A percentile compares a stretch with the other conserved stretches of the same genome.
These are phyloP conservation scores for Virgularia gustaviana DNA, from an alignment of 92 coral and sea anemone species.

Conservation along the genomic window DNA sequence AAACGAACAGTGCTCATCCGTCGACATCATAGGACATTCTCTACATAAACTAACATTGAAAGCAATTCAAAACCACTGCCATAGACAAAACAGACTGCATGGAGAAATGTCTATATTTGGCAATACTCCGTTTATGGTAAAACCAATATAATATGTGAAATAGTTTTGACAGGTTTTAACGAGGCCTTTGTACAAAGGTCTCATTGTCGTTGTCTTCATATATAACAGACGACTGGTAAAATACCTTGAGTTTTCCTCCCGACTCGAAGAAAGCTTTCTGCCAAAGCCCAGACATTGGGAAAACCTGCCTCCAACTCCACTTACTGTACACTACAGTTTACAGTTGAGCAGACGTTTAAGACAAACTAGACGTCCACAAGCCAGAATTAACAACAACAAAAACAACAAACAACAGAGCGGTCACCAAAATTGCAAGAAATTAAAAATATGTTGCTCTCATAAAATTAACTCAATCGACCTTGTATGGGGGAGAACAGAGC, in stretches of 20 bases:
- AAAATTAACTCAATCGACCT: constrained; percentile 3
- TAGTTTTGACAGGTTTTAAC: no score
- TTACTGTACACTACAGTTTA: not conserved
- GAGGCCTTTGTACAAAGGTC: no score
- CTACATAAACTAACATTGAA: no score
- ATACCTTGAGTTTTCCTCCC: not conserved
- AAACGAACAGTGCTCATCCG: no score
- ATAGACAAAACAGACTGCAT: no score
- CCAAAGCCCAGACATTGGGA: constrained; percentile 18
- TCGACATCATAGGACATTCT: no score
- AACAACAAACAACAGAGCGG: not conserved
- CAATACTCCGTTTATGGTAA: not conserved
- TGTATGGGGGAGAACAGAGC: not conserved
- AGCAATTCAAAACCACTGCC: no score
- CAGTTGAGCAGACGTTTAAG: no score
- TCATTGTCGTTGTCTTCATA: not conserved
- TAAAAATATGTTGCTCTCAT: not conserved
- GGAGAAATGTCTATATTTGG: not conserved
- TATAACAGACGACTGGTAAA: not conserved
- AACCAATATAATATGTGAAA: no score
- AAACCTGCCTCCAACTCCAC: not conserved
- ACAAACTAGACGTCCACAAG: no score
- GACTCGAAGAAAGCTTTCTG: constrained; percentile 22
- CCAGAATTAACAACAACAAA: no score
- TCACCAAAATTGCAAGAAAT: not conserved